A percentile compares a stretch with the other conserved stretches of the same genome.
Evolutionary conservation across 2,888 invertebrate genomes (phyloP).

Genomic region (Epinotia brunnichana): DNA sequence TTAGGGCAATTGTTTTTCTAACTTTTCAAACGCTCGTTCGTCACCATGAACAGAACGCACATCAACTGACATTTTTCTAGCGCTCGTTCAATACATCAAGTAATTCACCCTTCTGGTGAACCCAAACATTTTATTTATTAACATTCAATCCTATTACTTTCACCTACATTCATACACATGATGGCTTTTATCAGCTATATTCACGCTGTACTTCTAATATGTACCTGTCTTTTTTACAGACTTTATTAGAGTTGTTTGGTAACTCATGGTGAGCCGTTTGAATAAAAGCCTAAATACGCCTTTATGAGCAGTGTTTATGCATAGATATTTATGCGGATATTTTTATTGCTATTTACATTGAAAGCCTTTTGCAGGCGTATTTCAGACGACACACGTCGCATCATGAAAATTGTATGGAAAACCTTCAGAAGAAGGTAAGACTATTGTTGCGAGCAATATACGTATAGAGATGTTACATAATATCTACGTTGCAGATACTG

Average conservation of each 20-base stretch:
- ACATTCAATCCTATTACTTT: too few relatives aligned
- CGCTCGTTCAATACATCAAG: too few relatives aligned
- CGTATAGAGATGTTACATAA: slow-evolving; percentile 14
- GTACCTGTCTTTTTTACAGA: neutral
- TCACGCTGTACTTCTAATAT: neutral
- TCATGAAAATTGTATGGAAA: slow-evolving; percentile 36
- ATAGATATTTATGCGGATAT: slow-evolving; percentile 38
- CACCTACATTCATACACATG: neutral
- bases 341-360: slow-evolving; percentile 43
- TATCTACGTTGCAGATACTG: slow-evolving; percentile 10
- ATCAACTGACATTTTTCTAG: too few relatives aligned
- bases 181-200: neutral
- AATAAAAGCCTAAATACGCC: slow-evolving; percentile 16
- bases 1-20: too few relatives aligned
- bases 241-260: neutral
- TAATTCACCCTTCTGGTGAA: too few relatives aligned
- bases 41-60: too few relatives aligned
- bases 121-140: too few relatives aligned
- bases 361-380: slow-evolving; percentile 34
- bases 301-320: slow-evolving; percentile 16
- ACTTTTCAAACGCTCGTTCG: too few relatives aligned
- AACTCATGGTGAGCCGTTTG: neutral
- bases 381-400: slow-evolving; percentile 30
- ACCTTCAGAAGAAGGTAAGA: slow-evolving; percentile 29
- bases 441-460: slow-evolving; percentile 27